phyloP scores from a whole-genome alignment of 2,113 vertebrate species.

The Gallinago jamesoni region DNA sequence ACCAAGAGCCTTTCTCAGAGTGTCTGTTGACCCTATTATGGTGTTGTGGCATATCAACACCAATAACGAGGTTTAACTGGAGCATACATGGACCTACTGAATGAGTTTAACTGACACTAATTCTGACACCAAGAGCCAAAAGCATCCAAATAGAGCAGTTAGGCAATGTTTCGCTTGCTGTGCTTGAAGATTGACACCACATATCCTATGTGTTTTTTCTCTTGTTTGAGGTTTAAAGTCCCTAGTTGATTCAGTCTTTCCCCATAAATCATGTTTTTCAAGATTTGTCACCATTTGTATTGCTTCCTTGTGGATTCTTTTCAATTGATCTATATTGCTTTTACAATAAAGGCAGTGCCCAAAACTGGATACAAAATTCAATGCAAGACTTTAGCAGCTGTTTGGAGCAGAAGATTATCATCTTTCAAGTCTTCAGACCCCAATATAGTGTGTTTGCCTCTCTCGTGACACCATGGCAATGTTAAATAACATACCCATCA shows the following conservation, averaged over 20 bases:
- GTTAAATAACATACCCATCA: background rate
- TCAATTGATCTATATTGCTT: background rate
- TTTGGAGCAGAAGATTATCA: background rate
- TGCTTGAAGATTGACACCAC: background rate
- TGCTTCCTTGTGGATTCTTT: background rate
- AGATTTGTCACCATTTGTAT: background rate
- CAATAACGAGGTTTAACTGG: background rate
- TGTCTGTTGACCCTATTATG: background rate
- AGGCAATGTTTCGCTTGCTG: background rate
- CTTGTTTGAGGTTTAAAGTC: background rate
- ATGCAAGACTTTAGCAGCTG: background rate
- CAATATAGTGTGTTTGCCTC: background rate
- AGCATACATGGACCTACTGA: background rate
- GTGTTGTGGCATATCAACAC: background rate
- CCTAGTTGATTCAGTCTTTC: background rate
- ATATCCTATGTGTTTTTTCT: background rate
- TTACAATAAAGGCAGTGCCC: background rate
- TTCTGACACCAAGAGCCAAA: background rate
- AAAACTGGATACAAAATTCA: background rate
- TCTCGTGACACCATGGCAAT: background rate
- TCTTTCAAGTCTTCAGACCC: background rate
- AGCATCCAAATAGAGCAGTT: background rate
- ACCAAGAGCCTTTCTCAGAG: background rate
- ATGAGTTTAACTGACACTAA: background rate
- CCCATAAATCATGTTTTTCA: background rate